phyloP scores from a whole-genome alignment of 2,797 vertebrate genomes.

The Sardinella longiceps region DNA sequence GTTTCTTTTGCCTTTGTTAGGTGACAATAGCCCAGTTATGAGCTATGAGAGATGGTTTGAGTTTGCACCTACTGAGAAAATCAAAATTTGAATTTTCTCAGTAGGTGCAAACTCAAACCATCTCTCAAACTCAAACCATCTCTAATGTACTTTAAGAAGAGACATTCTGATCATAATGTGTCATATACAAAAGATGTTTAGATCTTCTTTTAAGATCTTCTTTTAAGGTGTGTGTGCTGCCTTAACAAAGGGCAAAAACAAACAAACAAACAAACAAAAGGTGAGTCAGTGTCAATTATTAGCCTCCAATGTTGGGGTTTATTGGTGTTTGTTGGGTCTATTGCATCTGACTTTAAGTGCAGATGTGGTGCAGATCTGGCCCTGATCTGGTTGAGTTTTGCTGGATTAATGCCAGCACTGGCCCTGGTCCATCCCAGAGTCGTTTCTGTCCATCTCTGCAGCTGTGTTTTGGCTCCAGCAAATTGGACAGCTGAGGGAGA shows the following conservation, averaged over 20 bases:
- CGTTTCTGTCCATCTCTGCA: not conserved
- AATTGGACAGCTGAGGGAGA: not conserved
- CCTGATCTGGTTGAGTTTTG: not conserved
- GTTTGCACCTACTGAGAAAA: not conserved
- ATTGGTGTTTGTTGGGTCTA: not conserved
- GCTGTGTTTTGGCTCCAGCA: not conserved
- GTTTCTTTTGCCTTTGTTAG: not conserved
- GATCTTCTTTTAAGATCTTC: too few relatives aligned
- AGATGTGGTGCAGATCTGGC: not conserved
- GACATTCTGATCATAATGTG: too few relatives aligned
- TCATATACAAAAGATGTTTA: too few relatives aligned
- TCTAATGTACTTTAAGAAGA: too few relatives aligned
- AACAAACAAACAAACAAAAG: too few relatives aligned
- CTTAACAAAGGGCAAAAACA: too few relatives aligned
- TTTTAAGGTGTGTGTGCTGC: too few relatives aligned
- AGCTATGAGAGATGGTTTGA: not conserved
- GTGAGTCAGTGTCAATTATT: too few relatives aligned
- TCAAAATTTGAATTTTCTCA: too few relatives aligned
- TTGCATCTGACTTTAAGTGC: not conserved
- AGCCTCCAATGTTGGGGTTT: too few relatives aligned
- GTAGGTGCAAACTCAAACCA: not conserved
- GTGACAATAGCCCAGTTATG: not conserved
- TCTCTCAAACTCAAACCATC: too few relatives aligned
- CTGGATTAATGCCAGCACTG: not conserved
- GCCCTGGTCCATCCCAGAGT: not conserved